These are phyloP conservation scores for Platerodrilus igneus DNA, from an alignment of 2,888 invertebrate species.

Conservation along the genomic window DNA sequence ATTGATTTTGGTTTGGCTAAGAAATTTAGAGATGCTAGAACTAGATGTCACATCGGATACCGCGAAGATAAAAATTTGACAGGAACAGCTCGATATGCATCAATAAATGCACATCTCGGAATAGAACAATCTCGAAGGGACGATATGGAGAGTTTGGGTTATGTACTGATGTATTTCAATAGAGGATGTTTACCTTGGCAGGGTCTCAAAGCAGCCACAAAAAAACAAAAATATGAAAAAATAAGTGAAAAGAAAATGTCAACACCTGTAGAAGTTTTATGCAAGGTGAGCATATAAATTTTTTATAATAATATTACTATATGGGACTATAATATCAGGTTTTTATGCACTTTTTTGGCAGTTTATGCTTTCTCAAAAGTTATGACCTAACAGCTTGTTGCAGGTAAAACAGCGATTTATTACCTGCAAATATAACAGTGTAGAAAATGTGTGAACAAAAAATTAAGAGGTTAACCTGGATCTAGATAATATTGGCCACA, in stretches of 20 bases:
- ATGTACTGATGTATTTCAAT: slow-evolving; percentile 99
- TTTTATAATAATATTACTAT: neutral
- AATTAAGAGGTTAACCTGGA: too few relatives aligned
- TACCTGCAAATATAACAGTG: too few relatives aligned
- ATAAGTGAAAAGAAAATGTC: slow-evolving; percentile 99
- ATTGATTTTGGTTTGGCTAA: slow-evolving; percentile 99
- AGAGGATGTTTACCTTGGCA: slow-evolving; percentile 95
- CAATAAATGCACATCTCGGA: slow-evolving; percentile 98
- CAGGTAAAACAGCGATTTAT: too few relatives aligned
- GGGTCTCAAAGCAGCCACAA: slow-evolving; percentile 94
- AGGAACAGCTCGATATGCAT: slow-evolving; percentile 94
- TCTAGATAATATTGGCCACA: too few relatives aligned
- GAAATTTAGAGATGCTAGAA: slow-evolving; percentile 92
- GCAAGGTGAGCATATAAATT: slow-evolving; percentile 73
- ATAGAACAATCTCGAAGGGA: slow-evolving; percentile 98
- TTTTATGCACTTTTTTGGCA: too few relatives aligned
- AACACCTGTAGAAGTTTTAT: slow-evolving; percentile 94
- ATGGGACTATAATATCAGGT: too few relatives aligned
- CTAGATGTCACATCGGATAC: slow-evolving; percentile 81
- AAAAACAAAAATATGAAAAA: slow-evolving; percentile 98
- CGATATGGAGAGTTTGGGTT: slow-evolving; percentile 98
- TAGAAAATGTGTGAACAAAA: too few relatives aligned
- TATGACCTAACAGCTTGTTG: too few relatives aligned
- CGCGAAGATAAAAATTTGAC: slow-evolving; percentile 96
- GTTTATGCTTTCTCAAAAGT: too few relatives aligned